phyloP scores from a whole-genome alignment of 2,113 vertebrate species.

The Crotalus viridis region DNA sequence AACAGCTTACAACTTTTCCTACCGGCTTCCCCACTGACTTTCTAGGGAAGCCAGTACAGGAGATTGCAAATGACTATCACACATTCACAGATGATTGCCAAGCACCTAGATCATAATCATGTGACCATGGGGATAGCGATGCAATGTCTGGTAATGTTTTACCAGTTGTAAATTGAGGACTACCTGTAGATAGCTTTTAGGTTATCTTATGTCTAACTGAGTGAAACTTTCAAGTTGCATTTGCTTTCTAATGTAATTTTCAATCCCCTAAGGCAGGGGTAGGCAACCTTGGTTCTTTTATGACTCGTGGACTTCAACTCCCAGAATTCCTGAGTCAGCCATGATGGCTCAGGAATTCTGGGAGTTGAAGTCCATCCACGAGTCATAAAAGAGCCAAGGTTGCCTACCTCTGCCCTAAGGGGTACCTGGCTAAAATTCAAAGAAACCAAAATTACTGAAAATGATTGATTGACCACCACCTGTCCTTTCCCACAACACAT shows the following conservation, averaged over 20 bases:
- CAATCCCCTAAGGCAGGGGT: not conserved
- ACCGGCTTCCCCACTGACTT: not conserved
- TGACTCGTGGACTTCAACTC: too few species aligned
- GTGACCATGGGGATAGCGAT: not conserved
- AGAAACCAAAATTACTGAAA: not conserved
- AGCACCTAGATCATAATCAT: not conserved
- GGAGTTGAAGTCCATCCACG: too few species aligned
- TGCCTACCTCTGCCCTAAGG: not conserved
- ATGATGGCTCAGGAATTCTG: too few species aligned
- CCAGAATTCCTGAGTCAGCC: too few species aligned
- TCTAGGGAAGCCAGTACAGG: not conserved
- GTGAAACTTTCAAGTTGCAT: not conserved
- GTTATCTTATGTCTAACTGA: not conserved
- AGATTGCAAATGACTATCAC: not conserved
- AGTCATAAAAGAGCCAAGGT: too few species aligned
- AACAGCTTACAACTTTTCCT: not conserved
- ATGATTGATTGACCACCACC: not conserved
- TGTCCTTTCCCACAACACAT: conserved; percentile 22
- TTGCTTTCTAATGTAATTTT: not conserved
- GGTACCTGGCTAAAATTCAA: not conserved
- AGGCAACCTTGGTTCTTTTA: too few species aligned
- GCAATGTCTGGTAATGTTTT: not conserved
- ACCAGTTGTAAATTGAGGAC: not conserved
- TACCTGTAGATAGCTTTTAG: not conserved
- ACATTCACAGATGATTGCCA: not conserved